phyloP scores from a whole-genome alignment of 2,797 vertebrate species.

The Adelosebastes latens region DNA sequence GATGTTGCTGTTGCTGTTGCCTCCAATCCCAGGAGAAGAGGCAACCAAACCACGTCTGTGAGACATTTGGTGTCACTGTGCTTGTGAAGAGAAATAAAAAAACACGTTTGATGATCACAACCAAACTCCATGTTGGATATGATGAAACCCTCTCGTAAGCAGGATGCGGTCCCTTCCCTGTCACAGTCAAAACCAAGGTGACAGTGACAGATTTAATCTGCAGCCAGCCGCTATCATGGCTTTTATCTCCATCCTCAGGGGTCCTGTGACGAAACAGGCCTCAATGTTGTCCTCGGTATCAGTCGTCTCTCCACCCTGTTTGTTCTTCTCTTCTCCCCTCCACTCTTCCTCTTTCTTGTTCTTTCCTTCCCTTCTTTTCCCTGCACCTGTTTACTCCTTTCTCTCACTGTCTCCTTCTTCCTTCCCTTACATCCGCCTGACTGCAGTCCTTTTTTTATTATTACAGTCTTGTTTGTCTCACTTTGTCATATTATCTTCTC shows the following conservation, averaged over 20 bases:
- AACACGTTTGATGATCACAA: conserved; percentile 22
- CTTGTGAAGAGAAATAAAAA: background rate
- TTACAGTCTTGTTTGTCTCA: background rate
- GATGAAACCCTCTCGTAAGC: conserved; percentile 55
- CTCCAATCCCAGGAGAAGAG: background rate
- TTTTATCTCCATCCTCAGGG: conserved; percentile 51
- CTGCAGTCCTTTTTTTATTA: background rate
- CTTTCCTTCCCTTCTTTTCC: background rate
- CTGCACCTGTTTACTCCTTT: background rate
- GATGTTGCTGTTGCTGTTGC: background rate
- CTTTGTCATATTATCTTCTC: background rate
- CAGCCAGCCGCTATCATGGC: conserved; percentile 18
- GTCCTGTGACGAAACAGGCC: conserved; percentile 42
- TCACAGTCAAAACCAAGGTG: conserved; percentile 30
- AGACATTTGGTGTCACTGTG: background rate
- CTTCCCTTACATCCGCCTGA: background rate
- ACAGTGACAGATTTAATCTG: conserved; percentile 47
- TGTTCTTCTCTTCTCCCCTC: background rate
- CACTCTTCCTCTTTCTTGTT: background rate
- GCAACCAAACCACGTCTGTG: background rate
- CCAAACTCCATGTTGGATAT: conserved; percentile 10
- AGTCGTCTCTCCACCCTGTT: conserved; percentile 2
- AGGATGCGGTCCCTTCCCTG: conserved; percentile 19
- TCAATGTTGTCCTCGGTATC: background rate
- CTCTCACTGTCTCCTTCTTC: background rate